Base-by-base conservation (phyloP, 2,797 vertebrate genomes). In the Melopsittacus undulatus region DNA sequence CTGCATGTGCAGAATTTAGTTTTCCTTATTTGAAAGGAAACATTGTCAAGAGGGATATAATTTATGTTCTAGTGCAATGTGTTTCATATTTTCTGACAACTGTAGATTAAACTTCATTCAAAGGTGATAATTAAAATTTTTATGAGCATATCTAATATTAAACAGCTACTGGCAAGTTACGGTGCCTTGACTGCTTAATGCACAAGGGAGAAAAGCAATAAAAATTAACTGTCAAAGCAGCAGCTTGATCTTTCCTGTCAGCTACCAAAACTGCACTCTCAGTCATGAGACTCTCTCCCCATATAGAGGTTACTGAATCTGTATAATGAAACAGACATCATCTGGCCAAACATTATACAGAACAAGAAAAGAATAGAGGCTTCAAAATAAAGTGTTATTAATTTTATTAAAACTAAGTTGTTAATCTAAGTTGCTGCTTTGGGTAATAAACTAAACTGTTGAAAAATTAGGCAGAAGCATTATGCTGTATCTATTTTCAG, bases 91-190 rank as follows among this genome's bases (percentile, higher is more conserved):
- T 96, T 87, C 93, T 92, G 95, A 95, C 94, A 97, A 95, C 85
- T 93, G 87, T 72, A 94, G 85, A 94, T 97, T 96, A 94, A 95
- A 90, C 92, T 94, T 97, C 78, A 92, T 93, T 97, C 94, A 90
- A 92, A 95, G 89, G 93, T 94, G 94, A 89, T 96, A 95, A 96
- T 96, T 96, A 97, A 95, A 96, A 89, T 85, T 97, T 96, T 97
- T 95, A 97, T 96, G 94, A 92, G 95, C 86, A 63, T 92, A 96
- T 95, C 93, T 95, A 97, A 96, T 96, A 96, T 95, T 96, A 92
- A 96, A 97, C 88, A 96, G 94, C 86, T 83, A 89, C 94, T 92
- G 87, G 78, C 83, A 95, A 70, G 93, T 75, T 87, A 48, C 13
- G 49, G 86, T 92, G 92, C 87, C 69, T 82, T 42, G 61, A 89